A percentile compares a stretch with the other conserved stretches of the same genome.
These are phyloP conservation scores for Umimayanthus chanpuru DNA, from an alignment of 92 coral and sea anemone species.

Conservation along the genomic window DNA sequence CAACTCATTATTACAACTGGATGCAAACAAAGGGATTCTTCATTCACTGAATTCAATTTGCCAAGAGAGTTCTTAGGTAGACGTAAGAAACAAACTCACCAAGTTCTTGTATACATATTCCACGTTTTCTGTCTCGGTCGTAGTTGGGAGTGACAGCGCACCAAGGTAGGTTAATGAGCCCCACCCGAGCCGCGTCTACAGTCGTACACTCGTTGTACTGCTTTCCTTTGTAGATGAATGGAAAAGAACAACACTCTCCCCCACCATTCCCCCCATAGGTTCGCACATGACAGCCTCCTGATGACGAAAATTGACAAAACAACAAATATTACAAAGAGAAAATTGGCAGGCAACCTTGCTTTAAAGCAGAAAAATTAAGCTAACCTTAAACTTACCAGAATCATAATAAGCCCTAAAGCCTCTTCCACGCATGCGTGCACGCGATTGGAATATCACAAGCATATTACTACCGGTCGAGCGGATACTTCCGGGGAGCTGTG, in stretches of 20 bases:
- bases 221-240: conserved; percentile 76
- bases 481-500: conserved; percentile 58
- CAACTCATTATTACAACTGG: no score
- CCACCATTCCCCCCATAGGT: conserved; percentile 89
- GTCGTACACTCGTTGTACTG: conserved; percentile 63
- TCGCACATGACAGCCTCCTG: conserved; percentile 78
- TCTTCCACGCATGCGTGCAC: conserved; percentile 49
- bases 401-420: conserved; percentile 92
- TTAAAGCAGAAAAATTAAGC: no score
- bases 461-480: conserved; percentile 65
- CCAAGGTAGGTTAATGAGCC: conserved; percentile 60
- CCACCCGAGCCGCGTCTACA: conserved; percentile 44
- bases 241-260: conserved; percentile 83
- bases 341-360: no score
- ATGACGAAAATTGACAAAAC: background rate
- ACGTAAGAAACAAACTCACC: conserved; percentile 31
- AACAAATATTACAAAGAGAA: no score
- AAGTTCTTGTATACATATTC: conserved; percentile 69
- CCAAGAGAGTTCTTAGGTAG: no score
- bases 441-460: conserved; percentile 66
- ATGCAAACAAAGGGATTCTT: no score
- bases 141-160: conserved; percentile 83
- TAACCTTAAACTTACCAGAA: conserved; percentile 51
- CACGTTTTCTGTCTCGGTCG: conserved; percentile 75
- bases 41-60: no score